A percentile compares a stretch with the other conserved stretches of the same genome.
Evolutionary conservation across 1,140 invertebrate genomes (phyloP).

Genomic region (Whitmania pigra): DNA sequence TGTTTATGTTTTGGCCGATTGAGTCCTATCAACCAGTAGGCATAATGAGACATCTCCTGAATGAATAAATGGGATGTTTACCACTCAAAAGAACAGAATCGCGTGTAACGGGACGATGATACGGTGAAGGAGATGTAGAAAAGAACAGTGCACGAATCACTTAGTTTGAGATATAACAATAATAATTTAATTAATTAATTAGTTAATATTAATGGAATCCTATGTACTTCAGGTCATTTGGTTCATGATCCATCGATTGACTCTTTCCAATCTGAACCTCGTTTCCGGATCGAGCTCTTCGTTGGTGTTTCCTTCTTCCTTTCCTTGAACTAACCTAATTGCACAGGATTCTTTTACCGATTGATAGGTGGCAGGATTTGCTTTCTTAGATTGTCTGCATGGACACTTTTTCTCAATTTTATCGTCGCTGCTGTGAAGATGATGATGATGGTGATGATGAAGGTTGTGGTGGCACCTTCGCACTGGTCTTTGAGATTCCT

Average conservation of each 20-base stretch:
- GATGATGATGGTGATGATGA: constrained; percentile 10
- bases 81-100: constrained; percentile 7
- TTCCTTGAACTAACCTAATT: background rate
- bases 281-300: background rate
- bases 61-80: too few species aligned
- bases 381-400: background rate
- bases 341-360: background rate
- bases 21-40: too few species aligned
- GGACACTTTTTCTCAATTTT: background rate
- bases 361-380: background rate
- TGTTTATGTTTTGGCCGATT: too few species aligned
- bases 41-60: too few species aligned
- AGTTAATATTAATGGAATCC: too few species aligned
- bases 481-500: background rate
- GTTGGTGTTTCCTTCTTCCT: background rate
- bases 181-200: too few species aligned
- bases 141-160: background rate
- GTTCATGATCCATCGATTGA: constrained; percentile 5
- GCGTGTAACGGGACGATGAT: background rate
- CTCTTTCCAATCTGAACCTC: background rate
- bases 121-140: background rate
- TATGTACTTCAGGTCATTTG: background rate
- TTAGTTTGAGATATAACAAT: background rate
- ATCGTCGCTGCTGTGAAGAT: background rate
- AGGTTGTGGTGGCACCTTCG: background rate